phyloP scores from a whole-genome alignment of 2,113 vertebrate species.

The Silurus asotus region DNA sequence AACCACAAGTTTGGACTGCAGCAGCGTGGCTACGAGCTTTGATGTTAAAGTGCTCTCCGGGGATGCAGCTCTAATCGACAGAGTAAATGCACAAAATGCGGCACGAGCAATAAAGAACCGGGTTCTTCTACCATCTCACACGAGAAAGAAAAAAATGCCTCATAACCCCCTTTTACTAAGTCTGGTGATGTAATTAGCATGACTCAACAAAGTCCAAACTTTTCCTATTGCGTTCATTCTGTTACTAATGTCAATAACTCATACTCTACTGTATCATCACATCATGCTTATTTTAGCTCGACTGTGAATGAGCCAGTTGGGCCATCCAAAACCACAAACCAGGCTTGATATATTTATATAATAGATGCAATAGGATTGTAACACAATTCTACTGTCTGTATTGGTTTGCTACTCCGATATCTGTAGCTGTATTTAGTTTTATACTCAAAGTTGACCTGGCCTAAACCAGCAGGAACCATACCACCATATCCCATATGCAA shows the following conservation, averaged over 20 bases:
- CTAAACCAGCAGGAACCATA: background rate
- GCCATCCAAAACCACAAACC: background rate
- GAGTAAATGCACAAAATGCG: slow-evolving; percentile 47
- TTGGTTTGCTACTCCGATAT: background rate
- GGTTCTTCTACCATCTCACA: slow-evolving; percentile 50
- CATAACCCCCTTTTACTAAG: background rate
- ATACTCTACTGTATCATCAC: background rate
- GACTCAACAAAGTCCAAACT: slow-evolving; percentile 15
- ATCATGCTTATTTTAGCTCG: background rate
- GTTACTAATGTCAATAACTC: slow-evolving; percentile 15
- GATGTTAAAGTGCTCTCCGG: slow-evolving; percentile 65
- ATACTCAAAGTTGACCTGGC: background rate
- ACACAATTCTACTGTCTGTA: background rate
- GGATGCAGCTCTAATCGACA: slow-evolving; percentile 59
- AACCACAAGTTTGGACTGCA: slow-evolving; percentile 69
- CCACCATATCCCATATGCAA: background rate
- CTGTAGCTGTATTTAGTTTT: background rate
- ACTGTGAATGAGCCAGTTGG: background rate
- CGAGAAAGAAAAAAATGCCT: background rate
- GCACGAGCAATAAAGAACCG: slow-evolving; percentile 45
- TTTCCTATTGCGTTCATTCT: background rate
- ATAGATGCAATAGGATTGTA: background rate
- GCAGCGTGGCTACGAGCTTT: slow-evolving; percentile 64
- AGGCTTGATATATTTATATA: background rate
- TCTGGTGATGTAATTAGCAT: slow-evolving; percentile 25